phyloP scores from a whole-genome alignment of 1,140 invertebrate species.

The Belonocnema kinseyi region DNA sequence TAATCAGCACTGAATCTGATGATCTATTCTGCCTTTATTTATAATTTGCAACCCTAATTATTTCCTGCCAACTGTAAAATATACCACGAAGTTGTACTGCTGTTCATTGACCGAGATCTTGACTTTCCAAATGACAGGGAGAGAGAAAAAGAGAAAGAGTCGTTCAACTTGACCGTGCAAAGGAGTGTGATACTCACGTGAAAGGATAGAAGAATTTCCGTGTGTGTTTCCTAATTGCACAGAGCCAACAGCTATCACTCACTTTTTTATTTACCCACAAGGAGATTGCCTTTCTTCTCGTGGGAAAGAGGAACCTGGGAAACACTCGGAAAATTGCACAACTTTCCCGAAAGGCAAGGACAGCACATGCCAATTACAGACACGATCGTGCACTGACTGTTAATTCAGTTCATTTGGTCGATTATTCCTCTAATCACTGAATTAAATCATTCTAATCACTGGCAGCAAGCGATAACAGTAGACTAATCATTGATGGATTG shows the following conservation, averaged over 20 bases:
- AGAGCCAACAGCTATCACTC: background rate
- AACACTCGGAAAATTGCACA: constrained; percentile 26
- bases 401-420: background rate
- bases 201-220: constrained; percentile 37
- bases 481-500: background rate
- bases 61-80: background rate
- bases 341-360: background rate
- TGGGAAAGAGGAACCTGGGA: constrained; percentile 33
- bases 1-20: background rate
- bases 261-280: background rate
- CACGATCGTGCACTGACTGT: background rate
- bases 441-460: background rate
- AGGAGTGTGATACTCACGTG: constrained; percentile 44
- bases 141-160: constrained; percentile 33
- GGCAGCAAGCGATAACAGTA: background rate
- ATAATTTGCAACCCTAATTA: no score
- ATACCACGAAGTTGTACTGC: background rate
- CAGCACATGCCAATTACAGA: constrained; percentile 23
- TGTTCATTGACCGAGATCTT: constrained; percentile 43
- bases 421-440: background rate
- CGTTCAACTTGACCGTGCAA: constrained; percentile 51
- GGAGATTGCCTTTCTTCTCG: background rate
- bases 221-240: constrained; percentile 24
- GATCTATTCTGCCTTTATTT: background rate
- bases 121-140: constrained; percentile 41